phyloP scores from a whole-genome alignment of 2,888 invertebrate genomes.

The Latrodectus elegans region DNA sequence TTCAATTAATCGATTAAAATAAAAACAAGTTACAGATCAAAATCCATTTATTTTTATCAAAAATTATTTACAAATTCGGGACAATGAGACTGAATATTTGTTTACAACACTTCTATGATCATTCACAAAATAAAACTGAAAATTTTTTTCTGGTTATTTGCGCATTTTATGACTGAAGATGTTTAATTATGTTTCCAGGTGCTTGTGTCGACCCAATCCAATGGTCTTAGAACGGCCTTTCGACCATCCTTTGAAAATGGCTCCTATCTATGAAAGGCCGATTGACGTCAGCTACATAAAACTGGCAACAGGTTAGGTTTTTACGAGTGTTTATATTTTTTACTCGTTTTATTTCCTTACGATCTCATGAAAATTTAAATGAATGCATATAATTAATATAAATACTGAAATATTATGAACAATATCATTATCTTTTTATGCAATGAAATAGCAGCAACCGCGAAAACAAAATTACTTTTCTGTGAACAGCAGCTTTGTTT shows the following conservation, averaged over 20 bases:
- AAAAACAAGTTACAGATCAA: too few species aligned
- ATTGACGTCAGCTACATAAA: slow-evolving; percentile 26
- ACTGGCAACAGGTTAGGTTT: slow-evolving; percentile 35
- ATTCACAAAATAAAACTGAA: too few species aligned
- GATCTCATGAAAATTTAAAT: neutral
- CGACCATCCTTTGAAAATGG: slow-evolving; percentile 42
- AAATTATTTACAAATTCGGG: too few species aligned
- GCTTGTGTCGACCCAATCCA: slow-evolving; percentile 13
- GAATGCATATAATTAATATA: neutral
- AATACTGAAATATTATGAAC: neutral
- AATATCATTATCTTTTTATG: neutral
- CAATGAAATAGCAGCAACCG: too few species aligned
- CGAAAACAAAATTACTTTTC: too few species aligned
- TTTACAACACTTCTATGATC: too few species aligned
- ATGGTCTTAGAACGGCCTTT: slow-evolving; percentile 17
- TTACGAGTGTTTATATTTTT: neutral
- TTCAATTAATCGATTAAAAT: too few species aligned
- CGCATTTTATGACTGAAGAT: too few species aligned
- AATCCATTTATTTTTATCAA: too few species aligned
- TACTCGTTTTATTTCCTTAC: neutral
- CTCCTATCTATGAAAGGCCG: slow-evolving; percentile 31
- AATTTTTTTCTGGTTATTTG: too few species aligned
- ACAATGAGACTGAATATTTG: too few species aligned
- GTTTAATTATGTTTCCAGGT: slow-evolving; percentile 2
- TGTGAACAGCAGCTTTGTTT: too few species aligned